Evolutionary conservation across 1,140 invertebrate species (phyloP).

Genomic region (Drosophila erecta): DNA sequence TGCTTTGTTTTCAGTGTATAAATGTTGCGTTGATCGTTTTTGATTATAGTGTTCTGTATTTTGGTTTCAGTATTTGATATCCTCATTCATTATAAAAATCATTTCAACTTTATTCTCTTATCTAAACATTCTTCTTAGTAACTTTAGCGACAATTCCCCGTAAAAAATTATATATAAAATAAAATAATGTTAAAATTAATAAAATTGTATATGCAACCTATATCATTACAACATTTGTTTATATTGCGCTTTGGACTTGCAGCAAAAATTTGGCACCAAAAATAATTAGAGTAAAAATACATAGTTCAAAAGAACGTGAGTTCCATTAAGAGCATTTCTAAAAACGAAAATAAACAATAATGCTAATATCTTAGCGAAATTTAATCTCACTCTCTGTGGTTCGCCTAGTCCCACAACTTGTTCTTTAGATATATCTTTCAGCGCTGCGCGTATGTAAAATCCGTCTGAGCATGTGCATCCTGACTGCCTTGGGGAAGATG

Average conservation of each 20-base stretch:
- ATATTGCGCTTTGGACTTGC: slow-evolving; percentile 66
- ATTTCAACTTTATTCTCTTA: slow-evolving; percentile 50
- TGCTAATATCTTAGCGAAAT: slow-evolving; percentile 28
- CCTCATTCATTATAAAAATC: slow-evolving; percentile 27
- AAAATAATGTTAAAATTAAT: slow-evolving; percentile 25
- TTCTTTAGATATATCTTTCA: slow-evolving; percentile 6
- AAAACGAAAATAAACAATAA: slow-evolving; percentile 39
- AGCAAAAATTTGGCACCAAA: slow-evolving; percentile 70
- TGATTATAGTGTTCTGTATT: slow-evolving; percentile 66
- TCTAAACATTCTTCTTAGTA: slow-evolving; percentile 60
- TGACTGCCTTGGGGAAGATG: slow-evolving; percentile 22
- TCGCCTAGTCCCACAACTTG: not conserved
- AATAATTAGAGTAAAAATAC: slow-evolving; percentile 38
- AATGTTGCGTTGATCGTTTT: slow-evolving; percentile 44
- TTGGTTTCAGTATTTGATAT: slow-evolving; percentile 72
- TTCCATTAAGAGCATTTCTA: slow-evolving; percentile 25
- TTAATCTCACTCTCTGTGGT: slow-evolving; percentile 61
- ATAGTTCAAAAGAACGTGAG: not conserved
- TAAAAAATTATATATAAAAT: slow-evolving; percentile 24
- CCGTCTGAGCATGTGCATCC: slow-evolving; percentile 72
- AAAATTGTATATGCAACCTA: slow-evolving; percentile 55
- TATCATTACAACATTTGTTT: slow-evolving; percentile 68
- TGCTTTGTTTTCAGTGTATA: slow-evolving; percentile 29
- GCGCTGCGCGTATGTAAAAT: slow-evolving; percentile 62
- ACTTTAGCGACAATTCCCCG: slow-evolving; percentile 73